phyloP scores from a whole-genome alignment of 2,888 invertebrate genomes.

The Luffia ferchaultella region DNA sequence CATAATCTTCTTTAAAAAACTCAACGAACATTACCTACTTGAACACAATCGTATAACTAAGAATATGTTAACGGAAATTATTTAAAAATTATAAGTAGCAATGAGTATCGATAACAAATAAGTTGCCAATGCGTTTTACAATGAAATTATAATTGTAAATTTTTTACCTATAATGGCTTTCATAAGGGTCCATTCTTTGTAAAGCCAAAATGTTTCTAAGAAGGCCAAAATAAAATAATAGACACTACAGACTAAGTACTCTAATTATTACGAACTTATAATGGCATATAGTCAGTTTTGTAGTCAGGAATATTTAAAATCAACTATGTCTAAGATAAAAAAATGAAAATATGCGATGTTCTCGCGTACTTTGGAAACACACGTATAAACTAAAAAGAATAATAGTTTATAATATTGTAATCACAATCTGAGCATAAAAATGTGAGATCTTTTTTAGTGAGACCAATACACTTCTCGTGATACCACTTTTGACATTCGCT shows the following conservation, averaged over 20 bases:
- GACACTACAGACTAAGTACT: too few relatives aligned
- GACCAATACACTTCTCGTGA: conserved; percentile 10
- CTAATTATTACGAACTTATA: too few relatives aligned
- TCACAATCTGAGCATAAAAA: conserved; percentile 17
- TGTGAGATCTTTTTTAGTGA: conserved; percentile 14
- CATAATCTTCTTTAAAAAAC: conserved; percentile 8
- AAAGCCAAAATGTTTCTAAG: conserved; percentile 14
- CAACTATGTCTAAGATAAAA: too few relatives aligned
- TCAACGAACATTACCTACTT: conserved; percentile 8
- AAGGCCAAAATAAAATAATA: too few relatives aligned
- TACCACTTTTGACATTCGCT: too few relatives aligned
- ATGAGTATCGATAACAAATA: conserved; percentile 5
- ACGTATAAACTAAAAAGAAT: conserved; percentile 13
- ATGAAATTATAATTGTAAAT: too few relatives aligned
- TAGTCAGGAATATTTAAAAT: too few relatives aligned
- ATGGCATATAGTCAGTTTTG: too few relatives aligned
- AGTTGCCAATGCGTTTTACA: too few relatives aligned
- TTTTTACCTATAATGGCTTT: too few relatives aligned
- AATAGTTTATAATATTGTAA: conserved; percentile 5
- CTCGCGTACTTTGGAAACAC: too few relatives aligned
- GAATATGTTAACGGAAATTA: conserved; percentile 9
- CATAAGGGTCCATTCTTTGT: conserved; percentile 15
- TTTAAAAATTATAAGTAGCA: conserved; percentile 10
- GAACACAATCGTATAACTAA: conserved; percentile 11
- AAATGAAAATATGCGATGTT: too few relatives aligned